Evolutionary conservation across 2,113 vertebrate genomes (phyloP).

Genomic region (Rhabdornis inornatus): DNA sequence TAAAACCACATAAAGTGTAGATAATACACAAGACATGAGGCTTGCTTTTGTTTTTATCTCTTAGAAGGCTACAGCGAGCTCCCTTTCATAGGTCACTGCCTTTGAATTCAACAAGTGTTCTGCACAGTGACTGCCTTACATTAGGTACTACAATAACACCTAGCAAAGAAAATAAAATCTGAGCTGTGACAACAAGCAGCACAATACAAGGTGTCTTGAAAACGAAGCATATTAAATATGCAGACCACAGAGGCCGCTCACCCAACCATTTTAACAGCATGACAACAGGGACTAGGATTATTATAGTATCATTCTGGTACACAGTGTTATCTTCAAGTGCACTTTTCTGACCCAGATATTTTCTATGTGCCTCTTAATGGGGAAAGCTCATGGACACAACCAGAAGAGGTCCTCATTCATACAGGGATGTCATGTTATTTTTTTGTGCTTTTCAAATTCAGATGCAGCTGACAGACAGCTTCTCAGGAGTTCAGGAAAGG

Average conservation of each 20-base stretch:
- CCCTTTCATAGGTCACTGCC: not conserved
- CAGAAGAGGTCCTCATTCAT: slow-evolving; percentile 63
- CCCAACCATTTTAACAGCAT: not conserved
- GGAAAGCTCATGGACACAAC: slow-evolving; percentile 36
- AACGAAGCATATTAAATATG: not conserved
- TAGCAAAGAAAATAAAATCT: not conserved
- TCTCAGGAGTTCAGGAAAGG: not conserved
- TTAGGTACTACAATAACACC: not conserved
- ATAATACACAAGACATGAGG: not conserved
- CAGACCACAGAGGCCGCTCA: not conserved
- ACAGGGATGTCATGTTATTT: not conserved
- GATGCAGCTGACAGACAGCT: not conserved
- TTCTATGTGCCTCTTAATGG: not conserved
- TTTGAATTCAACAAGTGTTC: not conserved
- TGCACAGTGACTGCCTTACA: not conserved
- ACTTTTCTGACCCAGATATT: slow-evolving; percentile 29
- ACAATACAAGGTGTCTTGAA: not conserved
- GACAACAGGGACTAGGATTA: not conserved
- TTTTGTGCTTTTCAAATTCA: not conserved
- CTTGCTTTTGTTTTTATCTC: not conserved
- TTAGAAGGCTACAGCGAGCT: not conserved
- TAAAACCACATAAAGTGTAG: accelerated
- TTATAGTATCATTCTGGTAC: not conserved
- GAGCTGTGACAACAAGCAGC: not conserved
- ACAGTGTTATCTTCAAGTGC: not conserved